Percentiles rank a stretch among this genome's conserved stretches.
Evolutionary conservation across 2,113 vertebrate species (phyloP).

Genomic region (Egretta garzetta): DNA sequence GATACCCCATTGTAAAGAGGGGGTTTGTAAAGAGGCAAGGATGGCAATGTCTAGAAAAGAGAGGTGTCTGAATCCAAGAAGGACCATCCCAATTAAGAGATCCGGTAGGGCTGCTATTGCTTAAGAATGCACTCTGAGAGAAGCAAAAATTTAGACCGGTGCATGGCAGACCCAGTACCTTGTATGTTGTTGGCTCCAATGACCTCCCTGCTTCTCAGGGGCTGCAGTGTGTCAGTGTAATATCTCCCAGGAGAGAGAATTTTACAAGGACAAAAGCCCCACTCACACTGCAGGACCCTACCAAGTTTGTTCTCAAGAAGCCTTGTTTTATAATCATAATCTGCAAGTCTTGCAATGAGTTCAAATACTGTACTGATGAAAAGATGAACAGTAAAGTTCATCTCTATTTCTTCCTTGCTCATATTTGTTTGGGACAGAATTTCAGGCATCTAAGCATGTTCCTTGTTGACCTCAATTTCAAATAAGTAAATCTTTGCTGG

Average conservation of each 20-base stretch:
- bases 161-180: background rate
- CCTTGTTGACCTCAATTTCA: background rate
- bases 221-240: background rate
- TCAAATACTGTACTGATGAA: background rate
- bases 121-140: background rate
- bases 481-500: background rate
- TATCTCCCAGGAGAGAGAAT: background rate
- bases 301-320: background rate
- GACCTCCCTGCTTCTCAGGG: background rate
- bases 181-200: fast-evolving
- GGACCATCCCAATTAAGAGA: background rate
- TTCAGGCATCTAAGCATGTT: background rate
- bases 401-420: background rate
- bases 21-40: background rate
- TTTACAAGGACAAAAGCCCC: background rate
- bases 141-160: too few relatives aligned
- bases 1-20: background rate
- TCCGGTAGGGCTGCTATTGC: background rate
- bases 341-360: background rate
- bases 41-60: background rate
- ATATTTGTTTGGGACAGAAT: background rate
- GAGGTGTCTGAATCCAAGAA: background rate
- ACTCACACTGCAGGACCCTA: background rate
- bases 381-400: background rate
- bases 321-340: background rate